These are phyloP conservation scores for Liparis tanakae DNA, from an alignment of 2,797 vertebrate genomes.

Conservation along the genomic window DNA sequence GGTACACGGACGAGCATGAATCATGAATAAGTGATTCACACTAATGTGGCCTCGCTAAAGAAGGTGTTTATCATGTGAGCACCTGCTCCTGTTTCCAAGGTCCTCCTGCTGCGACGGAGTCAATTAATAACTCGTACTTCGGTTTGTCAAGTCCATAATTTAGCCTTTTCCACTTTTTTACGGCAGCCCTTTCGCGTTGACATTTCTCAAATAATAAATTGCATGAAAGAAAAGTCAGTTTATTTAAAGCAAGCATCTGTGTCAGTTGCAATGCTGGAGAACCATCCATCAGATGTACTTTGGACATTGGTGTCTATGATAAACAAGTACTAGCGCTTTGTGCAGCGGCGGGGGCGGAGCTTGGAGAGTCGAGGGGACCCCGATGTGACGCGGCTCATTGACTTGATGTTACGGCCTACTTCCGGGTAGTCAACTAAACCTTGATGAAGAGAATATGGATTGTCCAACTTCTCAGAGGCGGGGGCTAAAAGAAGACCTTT, in stretches of 20 bases:
- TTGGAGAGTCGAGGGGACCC: not conserved
- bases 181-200: not conserved
- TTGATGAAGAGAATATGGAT: too few species aligned
- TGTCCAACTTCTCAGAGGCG: too few species aligned
- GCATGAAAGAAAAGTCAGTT: too few species aligned
- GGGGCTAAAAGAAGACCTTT: too few species aligned
- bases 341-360: too few species aligned
- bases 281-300: too few species aligned
- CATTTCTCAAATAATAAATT: too few species aligned
- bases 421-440: too few species aligned
- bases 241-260: too few species aligned
- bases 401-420: not conserved
- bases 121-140: constrained; percentile 15
- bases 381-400: not conserved
- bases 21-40: constrained; percentile 42
- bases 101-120: not conserved
- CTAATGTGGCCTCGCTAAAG: constrained; percentile 13
- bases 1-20: constrained; percentile 66
- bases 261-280: too few species aligned
- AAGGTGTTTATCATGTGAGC: not conserved
- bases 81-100: not conserved
- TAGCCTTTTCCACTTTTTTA: constrained; percentile 8
- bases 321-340: not conserved
- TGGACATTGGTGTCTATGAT: not conserved
- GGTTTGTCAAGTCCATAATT: constrained; percentile 8